Evolutionary conservation across 1,140 invertebrate genomes (phyloP).

Genomic region (Neodiprion pinetum): DNA sequence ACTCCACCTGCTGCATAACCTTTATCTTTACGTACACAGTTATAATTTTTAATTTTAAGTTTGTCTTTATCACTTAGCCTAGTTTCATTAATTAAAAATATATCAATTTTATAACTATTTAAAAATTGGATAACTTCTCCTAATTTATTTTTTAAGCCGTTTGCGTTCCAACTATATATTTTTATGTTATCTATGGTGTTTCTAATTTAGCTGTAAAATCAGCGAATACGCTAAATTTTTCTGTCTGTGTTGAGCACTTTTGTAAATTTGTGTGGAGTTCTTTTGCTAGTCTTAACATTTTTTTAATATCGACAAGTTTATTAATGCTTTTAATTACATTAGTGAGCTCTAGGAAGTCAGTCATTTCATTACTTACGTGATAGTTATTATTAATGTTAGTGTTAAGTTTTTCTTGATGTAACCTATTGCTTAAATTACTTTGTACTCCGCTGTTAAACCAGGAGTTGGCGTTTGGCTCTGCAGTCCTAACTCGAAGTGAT

Average conservation of each 20-base stretch:
- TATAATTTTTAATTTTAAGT: conserved; percentile 34
- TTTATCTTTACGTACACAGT: conserved; percentile 30
- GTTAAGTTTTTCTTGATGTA: not conserved
- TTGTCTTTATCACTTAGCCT: conserved; percentile 24
- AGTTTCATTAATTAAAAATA: conserved; percentile 38
- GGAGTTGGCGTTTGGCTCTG: conserved; percentile 25
- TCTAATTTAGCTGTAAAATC: conserved; percentile 30
- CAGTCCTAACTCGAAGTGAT: not conserved
- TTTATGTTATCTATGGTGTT: conserved; percentile 25
- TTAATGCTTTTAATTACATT: conserved; percentile 28
- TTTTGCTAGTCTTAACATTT: conserved; percentile 29
- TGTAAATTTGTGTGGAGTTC: conserved; percentile 19
- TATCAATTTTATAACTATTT: conserved; percentile 28
- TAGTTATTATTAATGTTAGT: not conserved
- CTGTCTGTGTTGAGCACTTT: conserved; percentile 27
- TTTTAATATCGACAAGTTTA: conserved; percentile 23
- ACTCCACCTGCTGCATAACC: conserved; percentile 28
- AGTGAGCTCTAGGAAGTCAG: conserved; percentile 14
- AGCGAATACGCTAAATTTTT: conserved; percentile 32
- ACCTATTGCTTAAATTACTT: no score
- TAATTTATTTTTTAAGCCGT: conserved; percentile 32
- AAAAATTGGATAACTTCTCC: conserved; percentile 37
- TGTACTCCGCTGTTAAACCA: not conserved
- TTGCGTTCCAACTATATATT: conserved; percentile 40
- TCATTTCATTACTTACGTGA: not conserved